phyloP scores from a whole-genome alignment of 2,888 invertebrate genomes.

The Dasypolia templi region DNA sequence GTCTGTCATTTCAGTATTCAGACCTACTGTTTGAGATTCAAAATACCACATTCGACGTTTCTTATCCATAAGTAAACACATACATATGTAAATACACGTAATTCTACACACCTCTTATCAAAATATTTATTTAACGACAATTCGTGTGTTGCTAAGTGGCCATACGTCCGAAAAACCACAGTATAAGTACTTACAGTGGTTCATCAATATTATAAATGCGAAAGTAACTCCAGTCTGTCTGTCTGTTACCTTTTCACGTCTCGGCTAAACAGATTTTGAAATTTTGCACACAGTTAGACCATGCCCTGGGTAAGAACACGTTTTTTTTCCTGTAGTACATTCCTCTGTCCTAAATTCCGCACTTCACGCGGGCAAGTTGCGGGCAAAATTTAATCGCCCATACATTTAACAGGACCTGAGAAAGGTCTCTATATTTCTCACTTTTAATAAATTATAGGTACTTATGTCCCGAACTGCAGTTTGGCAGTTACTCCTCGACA shows the following conservation, averaged over 20 bases:
- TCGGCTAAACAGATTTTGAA: too few species aligned
- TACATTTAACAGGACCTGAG: not conserved
- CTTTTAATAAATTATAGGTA: not conserved
- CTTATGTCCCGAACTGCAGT: not conserved
- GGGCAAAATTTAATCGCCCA: not conserved
- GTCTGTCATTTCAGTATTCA: too few species aligned
- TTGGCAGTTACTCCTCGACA: not conserved
- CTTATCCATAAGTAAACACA: slow-evolving; percentile 33
- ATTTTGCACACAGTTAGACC: too few species aligned
- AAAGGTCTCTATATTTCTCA: not conserved
- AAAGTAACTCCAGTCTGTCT: too few species aligned
- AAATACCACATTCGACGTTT: slow-evolving; percentile 18
- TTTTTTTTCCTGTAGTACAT: too few species aligned
- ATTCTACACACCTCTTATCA: slow-evolving; percentile 38
- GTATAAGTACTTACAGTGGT: not conserved
- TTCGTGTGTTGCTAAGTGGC: slow-evolving; percentile 15
- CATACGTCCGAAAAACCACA: not conserved
- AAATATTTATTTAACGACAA: slow-evolving; percentile 43
- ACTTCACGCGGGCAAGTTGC: not conserved
- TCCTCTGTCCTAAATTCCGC: not conserved
- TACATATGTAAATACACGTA: slow-evolving; percentile 32
- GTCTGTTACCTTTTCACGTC: too few species aligned
- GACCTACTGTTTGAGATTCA: not conserved
- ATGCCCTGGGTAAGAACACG: too few species aligned
- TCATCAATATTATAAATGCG: not conserved